A percentile compares a stretch with the other conserved stretches of the same genome.
These are phyloP conservation scores for Pithys albifrons DNA, from an alignment of 2,113 vertebrate genomes.

Conservation along the genomic window DNA sequence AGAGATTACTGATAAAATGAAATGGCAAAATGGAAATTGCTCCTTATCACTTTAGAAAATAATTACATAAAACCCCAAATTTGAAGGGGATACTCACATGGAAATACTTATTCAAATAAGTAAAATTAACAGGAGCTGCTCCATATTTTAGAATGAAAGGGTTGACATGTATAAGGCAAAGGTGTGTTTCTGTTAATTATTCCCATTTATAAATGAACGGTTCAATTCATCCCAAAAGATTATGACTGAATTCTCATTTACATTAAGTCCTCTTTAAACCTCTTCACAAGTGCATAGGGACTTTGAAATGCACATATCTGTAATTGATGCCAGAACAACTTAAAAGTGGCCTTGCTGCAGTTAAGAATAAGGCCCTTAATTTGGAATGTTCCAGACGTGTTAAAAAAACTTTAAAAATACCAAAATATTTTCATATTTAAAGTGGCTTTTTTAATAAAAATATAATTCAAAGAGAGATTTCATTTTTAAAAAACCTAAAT, in stretches of 20 bases:
- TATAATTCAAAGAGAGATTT: neutral
- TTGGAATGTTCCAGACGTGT: neutral
- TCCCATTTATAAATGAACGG: neutral
- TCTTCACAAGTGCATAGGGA: neutral
- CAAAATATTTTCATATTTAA: neutral
- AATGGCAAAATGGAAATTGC: neutral
- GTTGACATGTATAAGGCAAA: neutral
- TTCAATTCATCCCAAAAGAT: neutral
- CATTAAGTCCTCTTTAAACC: neutral
- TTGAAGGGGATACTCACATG: neutral
- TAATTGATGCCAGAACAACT: neutral
- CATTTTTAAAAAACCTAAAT: neutral
- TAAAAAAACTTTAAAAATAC: neutral
- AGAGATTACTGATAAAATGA: neutral
- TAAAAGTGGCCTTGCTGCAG: neutral
- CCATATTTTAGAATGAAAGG: neutral
- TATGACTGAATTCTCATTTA: neutral
- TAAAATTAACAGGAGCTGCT: neutral
- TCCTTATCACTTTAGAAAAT: neutral
- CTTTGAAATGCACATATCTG: neutral
- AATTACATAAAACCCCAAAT: neutral
- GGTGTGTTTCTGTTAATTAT: neutral
- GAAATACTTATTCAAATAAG: neutral
- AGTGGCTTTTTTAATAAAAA: neutral
- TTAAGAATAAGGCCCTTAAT: neutral